phyloP scores from a whole-genome alignment of 2,797 vertebrate genomes.

The Choloepus didactylus region DNA sequence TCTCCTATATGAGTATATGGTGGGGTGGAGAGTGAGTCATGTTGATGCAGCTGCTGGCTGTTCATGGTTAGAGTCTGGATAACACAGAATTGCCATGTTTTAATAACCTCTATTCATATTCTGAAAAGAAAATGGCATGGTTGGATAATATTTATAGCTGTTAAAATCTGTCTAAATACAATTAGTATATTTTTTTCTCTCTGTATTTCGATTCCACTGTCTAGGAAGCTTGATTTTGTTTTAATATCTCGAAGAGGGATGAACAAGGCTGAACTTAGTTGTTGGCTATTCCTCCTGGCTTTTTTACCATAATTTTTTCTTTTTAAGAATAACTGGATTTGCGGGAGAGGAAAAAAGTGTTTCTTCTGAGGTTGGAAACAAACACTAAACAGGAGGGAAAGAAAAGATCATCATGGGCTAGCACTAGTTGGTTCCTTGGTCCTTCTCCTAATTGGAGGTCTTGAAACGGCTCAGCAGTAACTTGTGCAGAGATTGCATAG shows the following conservation, averaged over 20 bases:
- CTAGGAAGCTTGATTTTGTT: background rate
- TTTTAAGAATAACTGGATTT: conserved; percentile 23
- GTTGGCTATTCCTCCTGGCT: background rate
- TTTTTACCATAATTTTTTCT: background rate
- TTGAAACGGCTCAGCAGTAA: background rate
- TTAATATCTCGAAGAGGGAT: background rate
- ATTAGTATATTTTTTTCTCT: background rate
- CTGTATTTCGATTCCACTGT: background rate
- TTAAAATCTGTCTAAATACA: background rate
- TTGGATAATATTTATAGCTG: background rate
- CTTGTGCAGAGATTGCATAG: background rate
- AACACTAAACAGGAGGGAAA: background rate
- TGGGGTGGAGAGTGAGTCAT: background rate
- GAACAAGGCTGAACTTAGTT: background rate
- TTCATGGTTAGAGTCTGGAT: conserved; percentile 21
- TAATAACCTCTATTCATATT: conserved; percentile 16
- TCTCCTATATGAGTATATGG: background rate
- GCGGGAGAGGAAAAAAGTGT: background rate
- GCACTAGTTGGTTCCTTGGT: background rate
- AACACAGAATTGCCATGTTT: background rate
- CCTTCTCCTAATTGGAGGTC: background rate
- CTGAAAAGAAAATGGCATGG: background rate
- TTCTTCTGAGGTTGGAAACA: background rate
- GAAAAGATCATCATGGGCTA: background rate
- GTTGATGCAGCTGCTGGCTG: background rate